Percentiles rank a stretch among this genome's conserved stretches.
Conservation (phyloP, 92 coral and sea anemone genomes). For the Porites rus region DNA sequence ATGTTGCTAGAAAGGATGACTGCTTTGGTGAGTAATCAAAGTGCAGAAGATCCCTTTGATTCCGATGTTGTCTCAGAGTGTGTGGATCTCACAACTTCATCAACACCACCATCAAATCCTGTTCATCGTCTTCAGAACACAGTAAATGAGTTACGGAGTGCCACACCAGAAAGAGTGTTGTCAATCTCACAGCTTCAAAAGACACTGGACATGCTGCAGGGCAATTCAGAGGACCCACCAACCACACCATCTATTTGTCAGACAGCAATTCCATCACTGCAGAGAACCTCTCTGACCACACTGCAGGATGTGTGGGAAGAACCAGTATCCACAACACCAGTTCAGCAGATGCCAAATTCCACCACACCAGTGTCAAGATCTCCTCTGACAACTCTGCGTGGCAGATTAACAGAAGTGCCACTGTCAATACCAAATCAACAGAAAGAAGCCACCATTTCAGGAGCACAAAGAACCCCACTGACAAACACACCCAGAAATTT, state of each 20-base stretch:
- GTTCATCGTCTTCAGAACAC: no score
- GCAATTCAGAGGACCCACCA: not conserved
- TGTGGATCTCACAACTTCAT: not conserved
- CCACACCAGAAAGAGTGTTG: not conserved
- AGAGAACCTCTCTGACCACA: conserved; percentile 2
- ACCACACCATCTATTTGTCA: not conserved
- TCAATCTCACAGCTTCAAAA: conserved; percentile 2
- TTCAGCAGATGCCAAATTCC: not conserved
- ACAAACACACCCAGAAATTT: not conserved
- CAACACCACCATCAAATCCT: not conserved
- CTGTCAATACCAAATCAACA: not conserved
- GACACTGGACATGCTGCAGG: conserved; percentile 15
- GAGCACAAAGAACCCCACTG: not conserved
- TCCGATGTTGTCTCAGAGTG: conserved; percentile 45
- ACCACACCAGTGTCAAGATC: not conserved
- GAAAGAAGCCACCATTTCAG: not conserved
- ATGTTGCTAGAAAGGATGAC: conserved; percentile 26
- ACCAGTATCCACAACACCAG: not conserved
- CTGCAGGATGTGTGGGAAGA: not conserved
- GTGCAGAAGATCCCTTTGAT: conserved; percentile 25
- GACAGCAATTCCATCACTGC: not conserved
- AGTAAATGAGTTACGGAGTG: not conserved
- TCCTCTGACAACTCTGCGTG: not conserved
- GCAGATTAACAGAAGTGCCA: not conserved
- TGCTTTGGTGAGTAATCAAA: not conserved